These are phyloP conservation scores for Tangara arthus DNA, from an alignment of 2,797 vertebrate genomes.

Conservation along the genomic window DNA sequence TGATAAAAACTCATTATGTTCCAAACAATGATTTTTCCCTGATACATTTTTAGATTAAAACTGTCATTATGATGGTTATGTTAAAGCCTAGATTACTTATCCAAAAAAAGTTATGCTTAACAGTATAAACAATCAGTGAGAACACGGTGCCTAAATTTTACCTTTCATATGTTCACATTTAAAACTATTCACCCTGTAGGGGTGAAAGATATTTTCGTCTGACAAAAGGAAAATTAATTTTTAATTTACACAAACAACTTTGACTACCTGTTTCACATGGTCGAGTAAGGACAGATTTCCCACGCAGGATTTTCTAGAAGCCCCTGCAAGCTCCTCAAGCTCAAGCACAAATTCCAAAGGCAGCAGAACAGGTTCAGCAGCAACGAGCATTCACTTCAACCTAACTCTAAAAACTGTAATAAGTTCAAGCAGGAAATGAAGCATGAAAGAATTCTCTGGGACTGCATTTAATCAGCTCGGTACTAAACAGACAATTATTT, in stretches of 20 bases:
- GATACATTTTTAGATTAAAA: not conserved
- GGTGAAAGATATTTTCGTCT: not conserved
- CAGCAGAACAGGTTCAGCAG: not conserved
- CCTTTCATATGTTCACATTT: not conserved
- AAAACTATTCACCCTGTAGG: not conserved
- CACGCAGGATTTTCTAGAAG: not conserved
- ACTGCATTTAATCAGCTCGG: not conserved
- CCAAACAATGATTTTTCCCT: not conserved
- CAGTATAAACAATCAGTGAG: not conserved
- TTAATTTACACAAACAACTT: not conserved
- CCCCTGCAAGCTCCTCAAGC: not conserved
- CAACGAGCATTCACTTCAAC: not conserved
- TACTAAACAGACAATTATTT: not conserved
- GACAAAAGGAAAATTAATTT: not conserved
- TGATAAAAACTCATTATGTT: not conserved
- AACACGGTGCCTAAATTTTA: not conserved
- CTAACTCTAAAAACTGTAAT: not conserved
- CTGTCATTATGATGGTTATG: not conserved
- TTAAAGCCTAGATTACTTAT: not conserved
- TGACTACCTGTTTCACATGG: not conserved
- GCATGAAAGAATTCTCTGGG: not conserved
- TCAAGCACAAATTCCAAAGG: not conserved
- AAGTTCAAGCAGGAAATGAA: constrained; percentile 1
- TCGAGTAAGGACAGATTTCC: not conserved
- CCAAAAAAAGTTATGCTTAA: not conserved